Evolutionary conservation across 1,140 invertebrate species (phyloP).

Genomic region (Colletes gigas): DNA sequence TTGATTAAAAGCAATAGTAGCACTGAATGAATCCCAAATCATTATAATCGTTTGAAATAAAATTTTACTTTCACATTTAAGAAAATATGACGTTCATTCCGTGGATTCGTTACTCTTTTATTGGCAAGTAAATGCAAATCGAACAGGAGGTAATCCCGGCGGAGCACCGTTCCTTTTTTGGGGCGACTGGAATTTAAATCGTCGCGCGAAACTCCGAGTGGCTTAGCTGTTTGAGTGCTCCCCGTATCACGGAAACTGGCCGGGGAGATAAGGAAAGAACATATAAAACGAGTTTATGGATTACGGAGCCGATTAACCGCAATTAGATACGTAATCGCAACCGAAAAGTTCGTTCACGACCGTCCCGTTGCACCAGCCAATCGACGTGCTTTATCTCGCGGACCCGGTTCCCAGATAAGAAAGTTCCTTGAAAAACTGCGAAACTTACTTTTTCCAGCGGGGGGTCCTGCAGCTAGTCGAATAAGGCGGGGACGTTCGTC

Average conservation of each 20-base stretch:
- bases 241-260: background rate
- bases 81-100: too few relatives aligned
- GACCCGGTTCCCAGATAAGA: conserved; percentile 29
- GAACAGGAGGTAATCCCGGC: too few relatives aligned
- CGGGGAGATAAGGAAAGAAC: conserved; percentile 2
- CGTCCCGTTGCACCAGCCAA: conserved; percentile 25
- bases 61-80: too few relatives aligned
- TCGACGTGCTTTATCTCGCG: conserved; percentile 44
- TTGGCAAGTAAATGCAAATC: too few relatives aligned
- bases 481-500: conserved; percentile 17
- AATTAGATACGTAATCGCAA: conserved; percentile 41
- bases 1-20: background rate
- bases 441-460: conserved; percentile 33
- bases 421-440: conserved; percentile 48
- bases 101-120: too few relatives aligned
- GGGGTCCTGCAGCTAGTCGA: conserved; percentile 13
- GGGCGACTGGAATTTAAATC: too few relatives aligned
- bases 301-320: conserved; percentile 34
- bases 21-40: too few relatives aligned
- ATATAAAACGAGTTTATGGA: conserved; percentile 31
- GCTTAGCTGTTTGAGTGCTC: background rate
- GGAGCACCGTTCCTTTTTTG: too few relatives aligned
- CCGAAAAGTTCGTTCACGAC: conserved; percentile 18
- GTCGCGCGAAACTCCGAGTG: background rate
- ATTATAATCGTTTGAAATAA: too few relatives aligned